Evolutionary conservation across 2,888 invertebrate species (phyloP), one percentile per base, ranked within the genome.

Genomic region (Fragum fragum): DNA sequence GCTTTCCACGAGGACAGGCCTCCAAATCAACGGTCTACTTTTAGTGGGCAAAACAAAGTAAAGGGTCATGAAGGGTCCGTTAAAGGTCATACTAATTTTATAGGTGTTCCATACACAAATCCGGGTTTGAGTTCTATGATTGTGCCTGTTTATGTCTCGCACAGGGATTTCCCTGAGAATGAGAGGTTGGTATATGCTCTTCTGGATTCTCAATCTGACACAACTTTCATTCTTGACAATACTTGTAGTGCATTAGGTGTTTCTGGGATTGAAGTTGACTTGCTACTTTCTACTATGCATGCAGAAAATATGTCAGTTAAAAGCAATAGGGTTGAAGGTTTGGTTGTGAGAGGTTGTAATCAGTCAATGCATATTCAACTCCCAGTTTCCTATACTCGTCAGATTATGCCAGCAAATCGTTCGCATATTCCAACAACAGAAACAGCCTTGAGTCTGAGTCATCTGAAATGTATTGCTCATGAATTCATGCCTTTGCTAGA

Each of bases 151-250:
- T 87, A 76, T 73, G n/a, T 89, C 0, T 81, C 86, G 2, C 76
- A 76, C 53, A 28, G 16, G 16, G 59, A 78, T 32, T 72, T 72
- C 7, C 88, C 86, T 18, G 68, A 77, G 9, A 53, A 57, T 14
- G 87, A 88, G 72, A 16, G 16, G 9, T 14, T 61, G 16, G 84
- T 87, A 5, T 89, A 88, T 70, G 87, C 86, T n/a, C n/a, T n/a
- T n/a, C n/a, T n/a, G n/a, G n/a, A n/a, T n/a, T n/a, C n/a, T n/a
- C n/a, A n/a, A n/a, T 84, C 83, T n/a, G 85, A 88, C 36, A 82
- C 87, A 7, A 83, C 83, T 0, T 88, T 88, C 57, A 42, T 86
- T 21, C 53, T 77, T 6, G 79, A 79, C 9, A 47, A 76, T 6
- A 83, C 84, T 6, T 59, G 73, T 57, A 32, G 70, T n/a, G 52